A percentile compares a stretch with the other conserved stretches of the same genome.
Evolutionary conservation across 1,140 invertebrate genomes (phyloP).

Genomic region (Bilobella aurantiaca): DNA sequence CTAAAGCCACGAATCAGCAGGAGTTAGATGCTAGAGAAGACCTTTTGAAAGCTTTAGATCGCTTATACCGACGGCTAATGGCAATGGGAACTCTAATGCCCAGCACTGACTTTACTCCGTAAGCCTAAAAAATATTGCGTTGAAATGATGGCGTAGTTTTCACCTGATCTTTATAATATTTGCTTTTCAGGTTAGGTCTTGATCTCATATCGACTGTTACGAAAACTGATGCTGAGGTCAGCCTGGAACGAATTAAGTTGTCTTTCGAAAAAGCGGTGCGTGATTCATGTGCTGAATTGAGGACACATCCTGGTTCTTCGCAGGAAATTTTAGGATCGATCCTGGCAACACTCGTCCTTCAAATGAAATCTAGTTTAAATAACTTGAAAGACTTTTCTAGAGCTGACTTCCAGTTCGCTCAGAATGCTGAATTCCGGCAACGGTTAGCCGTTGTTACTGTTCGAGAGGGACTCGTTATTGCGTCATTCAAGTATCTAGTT

Average conservation of each 20-base stretch:
- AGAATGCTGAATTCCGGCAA: constrained; percentile 68
- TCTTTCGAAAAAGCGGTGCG: constrained; percentile 34
- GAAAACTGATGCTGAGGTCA: constrained; percentile 49
- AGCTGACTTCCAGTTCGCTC: constrained; percentile 76
- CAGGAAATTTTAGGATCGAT: constrained; percentile 35
- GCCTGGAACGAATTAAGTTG: constrained; percentile 27
- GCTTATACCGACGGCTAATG: constrained; percentile 77
- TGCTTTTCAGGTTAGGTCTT: constrained; percentile 48
- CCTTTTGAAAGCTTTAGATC: constrained; percentile 82
- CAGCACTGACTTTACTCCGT: constrained; percentile 58
- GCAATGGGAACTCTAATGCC: constrained; percentile 76
- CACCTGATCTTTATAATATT: constrained; percentile 1
- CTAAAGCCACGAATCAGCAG: constrained; percentile 53
- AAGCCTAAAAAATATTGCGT: constrained; percentile 36
- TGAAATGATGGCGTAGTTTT: not conserved
- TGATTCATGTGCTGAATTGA: constrained; percentile 30
- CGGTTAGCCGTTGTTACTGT: constrained; percentile 68
- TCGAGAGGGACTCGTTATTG: constrained; percentile 66
- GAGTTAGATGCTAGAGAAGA: constrained; percentile 53
- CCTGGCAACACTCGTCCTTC: constrained; percentile 28
- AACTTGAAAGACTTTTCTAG: constrained; percentile 42
- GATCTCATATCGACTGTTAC: constrained; percentile 56
- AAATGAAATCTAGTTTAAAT: constrained; percentile 31
- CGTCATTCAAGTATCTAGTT: constrained; percentile 57
- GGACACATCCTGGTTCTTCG: constrained; percentile 29